These are phyloP conservation scores for Pachycephus smyrnensis DNA, from an alignment of 2,888 invertebrate genomes.

Conservation along the genomic window DNA sequence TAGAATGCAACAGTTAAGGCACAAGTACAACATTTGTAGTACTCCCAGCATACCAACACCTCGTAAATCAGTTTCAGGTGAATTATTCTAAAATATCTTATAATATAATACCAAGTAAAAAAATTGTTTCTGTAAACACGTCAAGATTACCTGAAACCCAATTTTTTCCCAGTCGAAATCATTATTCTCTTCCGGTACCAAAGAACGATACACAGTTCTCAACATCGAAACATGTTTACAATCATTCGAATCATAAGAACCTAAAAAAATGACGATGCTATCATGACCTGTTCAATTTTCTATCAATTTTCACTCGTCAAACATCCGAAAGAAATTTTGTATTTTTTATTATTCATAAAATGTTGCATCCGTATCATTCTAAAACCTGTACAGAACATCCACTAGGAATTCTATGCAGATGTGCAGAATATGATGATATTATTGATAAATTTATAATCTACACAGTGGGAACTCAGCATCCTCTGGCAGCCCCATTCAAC, in stretches of 20 bases:
- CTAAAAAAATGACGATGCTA: conserved; percentile 12
- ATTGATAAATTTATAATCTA: conserved; percentile 25
- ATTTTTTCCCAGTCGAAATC: conserved; percentile 15
- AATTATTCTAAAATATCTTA: conserved; percentile 16
- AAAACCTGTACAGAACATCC: conserved; percentile 37
- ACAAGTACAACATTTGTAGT: conserved; percentile 17
- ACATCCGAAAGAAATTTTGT: not conserved
- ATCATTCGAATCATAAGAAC: conserved; percentile 15
- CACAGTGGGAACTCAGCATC: conserved; percentile 7
- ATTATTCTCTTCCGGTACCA: conserved; percentile 4
- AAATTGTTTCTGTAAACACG: not conserved
- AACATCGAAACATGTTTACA: conserved; percentile 17
- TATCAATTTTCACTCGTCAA: not conserved
- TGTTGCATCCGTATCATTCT: not conserved
- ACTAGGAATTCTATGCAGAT: conserved; percentile 42
- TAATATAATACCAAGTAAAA: not conserved
- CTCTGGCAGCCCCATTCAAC: conserved; percentile 7
- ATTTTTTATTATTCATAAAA: not conserved
- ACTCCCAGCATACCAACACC: conserved; percentile 21
- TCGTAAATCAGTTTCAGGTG: conserved; percentile 18
- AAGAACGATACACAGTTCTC: conserved; percentile 16
- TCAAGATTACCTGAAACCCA: conserved; percentile 19
- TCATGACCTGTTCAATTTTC: not conserved
- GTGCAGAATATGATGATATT: conserved; percentile 35
- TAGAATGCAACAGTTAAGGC: not conserved